phyloP scores from a whole-genome alignment of 1,140 invertebrate species.

The Drosophila sturtevanti region DNA sequence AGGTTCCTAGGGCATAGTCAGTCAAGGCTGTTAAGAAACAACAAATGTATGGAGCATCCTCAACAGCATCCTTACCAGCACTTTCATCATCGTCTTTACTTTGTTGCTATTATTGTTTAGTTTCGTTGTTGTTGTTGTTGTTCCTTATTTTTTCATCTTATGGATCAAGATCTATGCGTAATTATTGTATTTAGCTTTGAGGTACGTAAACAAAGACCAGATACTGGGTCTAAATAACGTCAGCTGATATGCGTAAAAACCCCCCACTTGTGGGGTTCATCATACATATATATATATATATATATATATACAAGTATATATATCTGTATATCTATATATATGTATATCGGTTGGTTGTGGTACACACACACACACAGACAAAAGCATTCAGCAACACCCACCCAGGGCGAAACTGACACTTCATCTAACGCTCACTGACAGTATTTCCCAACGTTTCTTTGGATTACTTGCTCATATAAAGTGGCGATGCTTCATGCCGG shows the following conservation, averaged over 20 bases:
- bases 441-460: conserved; percentile 14
- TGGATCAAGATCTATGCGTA: conserved; percentile 55
- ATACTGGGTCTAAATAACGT: conserved; percentile 25
- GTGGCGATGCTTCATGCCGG: background rate
- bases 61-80: conserved; percentile 3
- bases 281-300: background rate
- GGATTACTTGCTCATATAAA: conserved; percentile 48
- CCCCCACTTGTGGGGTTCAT: conserved; percentile 11
- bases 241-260: conserved; percentile 60
- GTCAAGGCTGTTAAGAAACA: background rate
- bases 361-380: conserved; percentile 27
- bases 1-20: background rate
- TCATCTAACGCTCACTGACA: conserved; percentile 56
- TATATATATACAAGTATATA: too few species aligned
- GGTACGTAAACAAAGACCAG: conserved; percentile 59
- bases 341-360: too few species aligned
- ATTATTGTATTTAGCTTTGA: conserved; percentile 35
- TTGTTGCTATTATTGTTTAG: too few species aligned
- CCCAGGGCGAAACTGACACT: conserved; percentile 50
- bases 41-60: background rate
- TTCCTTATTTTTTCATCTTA: conserved; percentile 22
- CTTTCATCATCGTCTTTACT: conserved; percentile 25
- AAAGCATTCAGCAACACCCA: conserved; percentile 4
- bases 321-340: too few species aligned
- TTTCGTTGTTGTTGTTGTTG: too few species aligned